Evolutionary conservation across 1,140 invertebrate genomes (phyloP).

Genomic region (Bombus picipes): DNA sequence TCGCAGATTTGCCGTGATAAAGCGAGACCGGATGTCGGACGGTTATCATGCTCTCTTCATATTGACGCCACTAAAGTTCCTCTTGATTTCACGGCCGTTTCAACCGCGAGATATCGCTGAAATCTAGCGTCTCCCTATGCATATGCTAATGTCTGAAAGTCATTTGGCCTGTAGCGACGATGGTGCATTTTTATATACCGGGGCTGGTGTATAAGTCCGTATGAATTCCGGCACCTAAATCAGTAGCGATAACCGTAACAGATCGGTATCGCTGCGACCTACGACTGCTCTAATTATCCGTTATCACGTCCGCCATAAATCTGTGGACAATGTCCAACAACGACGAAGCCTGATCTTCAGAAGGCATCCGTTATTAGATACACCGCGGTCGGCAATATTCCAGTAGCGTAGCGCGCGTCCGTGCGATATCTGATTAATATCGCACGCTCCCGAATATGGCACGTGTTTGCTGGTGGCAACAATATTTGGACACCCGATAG

Average conservation of each 20-base stretch:
- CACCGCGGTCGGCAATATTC: slow-evolving; percentile 24
- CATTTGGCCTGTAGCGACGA: background rate
- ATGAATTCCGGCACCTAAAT: background rate
- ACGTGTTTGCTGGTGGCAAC: slow-evolving; percentile 52
- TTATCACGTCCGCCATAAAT: slow-evolving; percentile 36
- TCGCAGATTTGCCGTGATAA: slow-evolving; percentile 35
- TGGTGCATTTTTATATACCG: background rate
- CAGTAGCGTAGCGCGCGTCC: slow-evolving; percentile 19
- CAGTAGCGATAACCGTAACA: background rate
- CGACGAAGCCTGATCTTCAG: slow-evolving; percentile 49
- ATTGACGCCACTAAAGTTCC: too few relatives aligned
- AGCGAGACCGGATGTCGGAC: background rate
- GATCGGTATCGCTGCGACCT: slow-evolving; percentile 52
- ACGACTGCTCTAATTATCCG: slow-evolving; percentile 46
- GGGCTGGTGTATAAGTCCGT: too few relatives aligned
- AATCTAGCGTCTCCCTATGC: slow-evolving; percentile 44
- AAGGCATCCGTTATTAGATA: slow-evolving; percentile 51
- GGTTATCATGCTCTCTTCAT: slow-evolving; percentile 14
- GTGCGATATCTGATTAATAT: slow-evolving; percentile 52
- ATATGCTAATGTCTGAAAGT: slow-evolving; percentile 38
- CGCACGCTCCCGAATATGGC: slow-evolving; percentile 21
- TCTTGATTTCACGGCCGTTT: slow-evolving; percentile 5
- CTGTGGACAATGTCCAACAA: slow-evolving; percentile 29
- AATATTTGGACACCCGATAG: slow-evolving; percentile 54
- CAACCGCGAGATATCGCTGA: slow-evolving; percentile 45